phyloP scores from a whole-genome alignment of 2,113 vertebrate genomes.

The Heterochromis multidens region DNA sequence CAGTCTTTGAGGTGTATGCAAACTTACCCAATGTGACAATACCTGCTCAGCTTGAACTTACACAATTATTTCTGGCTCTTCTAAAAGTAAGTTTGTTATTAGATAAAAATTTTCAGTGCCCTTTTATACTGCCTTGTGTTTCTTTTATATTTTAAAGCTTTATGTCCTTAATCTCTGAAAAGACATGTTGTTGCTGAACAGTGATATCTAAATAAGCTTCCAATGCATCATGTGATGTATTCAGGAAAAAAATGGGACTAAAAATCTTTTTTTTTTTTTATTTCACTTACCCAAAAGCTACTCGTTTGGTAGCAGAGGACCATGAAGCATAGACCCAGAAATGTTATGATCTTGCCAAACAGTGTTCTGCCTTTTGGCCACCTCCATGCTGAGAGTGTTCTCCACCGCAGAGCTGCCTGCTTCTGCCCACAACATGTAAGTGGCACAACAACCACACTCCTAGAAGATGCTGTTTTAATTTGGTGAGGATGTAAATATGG shows the following conservation, averaged over 20 bases:
- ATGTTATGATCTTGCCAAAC: conserved; percentile 36
- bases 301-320: neutral
- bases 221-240: neutral
- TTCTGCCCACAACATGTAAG: neutral
- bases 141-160: neutral
- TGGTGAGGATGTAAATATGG: neutral
- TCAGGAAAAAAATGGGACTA: neutral
- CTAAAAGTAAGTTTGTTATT: neutral
- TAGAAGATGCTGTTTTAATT: neutral
- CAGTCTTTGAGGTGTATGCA: too few species aligned
- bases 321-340: neutral
- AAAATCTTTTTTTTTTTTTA: neutral
- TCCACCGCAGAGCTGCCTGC: neutral
- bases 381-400: conserved; percentile 18
- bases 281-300: neutral
- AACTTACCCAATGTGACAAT: neutral
- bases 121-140: neutral
- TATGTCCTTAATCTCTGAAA: neutral
- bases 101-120: too few species aligned
- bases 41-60: neutral
- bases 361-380: neutral
- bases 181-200: neutral
- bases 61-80: neutral
- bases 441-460: neutral
- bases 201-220: neutral